These are phyloP conservation scores for Amblyjoppa fuscipennis DNA, from an alignment of 2,888 invertebrate genomes.

Conservation along the genomic window DNA sequence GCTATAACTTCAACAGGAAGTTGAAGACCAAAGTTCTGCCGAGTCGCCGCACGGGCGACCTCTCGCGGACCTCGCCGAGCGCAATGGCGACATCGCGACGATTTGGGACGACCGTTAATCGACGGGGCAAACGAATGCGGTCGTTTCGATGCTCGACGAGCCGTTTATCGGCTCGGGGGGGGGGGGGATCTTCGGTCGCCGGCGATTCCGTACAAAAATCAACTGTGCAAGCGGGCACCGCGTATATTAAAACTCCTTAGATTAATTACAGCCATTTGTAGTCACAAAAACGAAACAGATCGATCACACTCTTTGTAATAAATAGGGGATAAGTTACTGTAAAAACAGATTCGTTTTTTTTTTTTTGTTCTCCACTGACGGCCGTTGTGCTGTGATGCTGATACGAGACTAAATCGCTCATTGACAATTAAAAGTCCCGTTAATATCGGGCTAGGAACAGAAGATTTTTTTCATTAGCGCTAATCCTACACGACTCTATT, in stretches of 20 bases:
- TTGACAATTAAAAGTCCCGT: conserved; percentile 18
- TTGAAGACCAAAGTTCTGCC: conserved; percentile 49
- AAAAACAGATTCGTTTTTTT: neutral
- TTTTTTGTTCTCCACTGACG: conserved; percentile 3
- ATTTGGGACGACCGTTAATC: conserved; percentile 16
- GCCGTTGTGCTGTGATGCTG: neutral
- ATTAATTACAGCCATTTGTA: conserved; percentile 20
- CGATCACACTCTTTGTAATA: neutral
- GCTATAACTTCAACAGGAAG: conserved; percentile 60
- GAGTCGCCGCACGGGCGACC: conserved; percentile 46
- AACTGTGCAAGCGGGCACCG: neutral
- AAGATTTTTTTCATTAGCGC: conserved; percentile 43
- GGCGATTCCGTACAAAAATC: neutral
- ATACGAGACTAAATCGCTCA: neutral
- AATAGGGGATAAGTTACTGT: neutral
- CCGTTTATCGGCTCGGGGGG: neutral
- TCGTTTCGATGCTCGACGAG: neutral
- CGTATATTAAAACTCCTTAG: conserved; percentile 4
- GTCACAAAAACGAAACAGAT: neutral
- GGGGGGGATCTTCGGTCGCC: neutral
- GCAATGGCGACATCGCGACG: conserved; percentile 18
- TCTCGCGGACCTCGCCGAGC: conserved; percentile 44
- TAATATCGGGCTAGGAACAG: conserved; percentile 7
- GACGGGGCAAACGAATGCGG: neutral
- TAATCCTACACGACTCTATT: conserved; percentile 70